A percentile compares a stretch with the other conserved stretches of the same genome.
phyloP scores from a whole-genome alignment of 2,888 invertebrate genomes.

The Rhagonycha fulva region DNA sequence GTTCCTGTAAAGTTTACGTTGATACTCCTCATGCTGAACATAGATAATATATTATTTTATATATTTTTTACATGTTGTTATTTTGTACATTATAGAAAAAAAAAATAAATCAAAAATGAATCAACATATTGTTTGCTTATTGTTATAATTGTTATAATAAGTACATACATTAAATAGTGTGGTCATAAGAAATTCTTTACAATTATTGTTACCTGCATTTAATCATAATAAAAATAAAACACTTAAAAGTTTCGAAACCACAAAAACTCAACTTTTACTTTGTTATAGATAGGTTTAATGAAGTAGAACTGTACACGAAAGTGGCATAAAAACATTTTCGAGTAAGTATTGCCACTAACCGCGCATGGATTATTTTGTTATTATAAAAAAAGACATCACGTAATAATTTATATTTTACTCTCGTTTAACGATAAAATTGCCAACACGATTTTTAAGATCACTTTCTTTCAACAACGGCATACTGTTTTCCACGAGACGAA shows the following conservation, averaged over 20 bases:
- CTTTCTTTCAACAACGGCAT: constrained; percentile 45
- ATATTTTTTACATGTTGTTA: not conserved
- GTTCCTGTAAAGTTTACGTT: constrained; percentile 54
- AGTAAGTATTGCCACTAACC: not conserved
- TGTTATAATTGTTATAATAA: not conserved
- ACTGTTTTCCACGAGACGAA: constrained; percentile 60
- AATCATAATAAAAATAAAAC: not conserved
- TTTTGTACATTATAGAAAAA: not conserved
- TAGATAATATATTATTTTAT: not conserved
- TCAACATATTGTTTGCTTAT: not conserved
- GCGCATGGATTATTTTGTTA: not conserved
- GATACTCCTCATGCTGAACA: constrained; percentile 38
- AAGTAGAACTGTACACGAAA: not conserved
- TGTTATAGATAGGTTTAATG: not conserved
- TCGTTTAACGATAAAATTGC: not conserved
- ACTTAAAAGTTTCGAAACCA: not conserved
- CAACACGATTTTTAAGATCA: not conserved
- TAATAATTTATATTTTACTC: not conserved
- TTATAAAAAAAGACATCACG: not conserved
- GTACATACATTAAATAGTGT: not conserved
- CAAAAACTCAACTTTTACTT: constrained; percentile 17
- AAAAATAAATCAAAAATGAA: not conserved
- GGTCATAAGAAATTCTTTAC: not conserved
- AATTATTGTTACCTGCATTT: not conserved
- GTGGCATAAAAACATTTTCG: not conserved